These are phyloP conservation scores for Charaxes varanes DNA, from an alignment of 1,140 invertebrate species.

Conservation along the genomic window DNA sequence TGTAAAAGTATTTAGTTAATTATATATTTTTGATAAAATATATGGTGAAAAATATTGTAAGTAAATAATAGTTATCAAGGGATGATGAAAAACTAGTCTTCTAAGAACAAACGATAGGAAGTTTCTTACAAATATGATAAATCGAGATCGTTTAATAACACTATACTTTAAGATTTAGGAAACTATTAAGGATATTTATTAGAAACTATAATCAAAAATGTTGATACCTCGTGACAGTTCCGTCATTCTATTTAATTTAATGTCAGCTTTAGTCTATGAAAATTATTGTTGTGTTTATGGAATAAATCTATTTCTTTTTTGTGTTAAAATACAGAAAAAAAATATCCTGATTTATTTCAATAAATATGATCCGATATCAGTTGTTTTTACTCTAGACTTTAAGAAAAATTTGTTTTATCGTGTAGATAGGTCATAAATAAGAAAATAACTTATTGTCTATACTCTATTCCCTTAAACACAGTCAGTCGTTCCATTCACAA, in stretches of 20 bases:
- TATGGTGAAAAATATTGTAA: not conserved
- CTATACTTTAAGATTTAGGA: not conserved
- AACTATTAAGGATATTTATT: conserved; percentile 8
- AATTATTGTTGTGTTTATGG: not conserved
- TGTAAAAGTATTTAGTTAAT: conserved; percentile 48
- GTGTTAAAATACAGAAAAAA: not conserved
- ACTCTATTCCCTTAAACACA: not conserved
- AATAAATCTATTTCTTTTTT: not conserved
- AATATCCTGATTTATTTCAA: not conserved
- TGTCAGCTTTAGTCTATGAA: conserved; percentile 4
- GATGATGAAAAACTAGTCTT: too few relatives aligned
- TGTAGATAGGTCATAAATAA: too few relatives aligned
- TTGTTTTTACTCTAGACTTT: not conserved
- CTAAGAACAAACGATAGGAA: too few relatives aligned
- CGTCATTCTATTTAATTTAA: conserved; percentile 34
- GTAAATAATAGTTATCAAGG: not conserved
- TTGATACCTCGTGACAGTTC: conserved; percentile 63
- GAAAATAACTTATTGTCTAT: too few relatives aligned
- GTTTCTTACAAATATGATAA: too few relatives aligned
- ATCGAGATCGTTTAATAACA: too few relatives aligned
- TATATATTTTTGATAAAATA: not conserved
- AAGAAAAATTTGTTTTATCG: too few relatives aligned
- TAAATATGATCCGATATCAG: not conserved
- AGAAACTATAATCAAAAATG: not conserved
- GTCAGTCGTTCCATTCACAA: not conserved